Conservation (phyloP, 1,140 invertebrate genomes). For the Elymnias hypermnestra region DNA sequence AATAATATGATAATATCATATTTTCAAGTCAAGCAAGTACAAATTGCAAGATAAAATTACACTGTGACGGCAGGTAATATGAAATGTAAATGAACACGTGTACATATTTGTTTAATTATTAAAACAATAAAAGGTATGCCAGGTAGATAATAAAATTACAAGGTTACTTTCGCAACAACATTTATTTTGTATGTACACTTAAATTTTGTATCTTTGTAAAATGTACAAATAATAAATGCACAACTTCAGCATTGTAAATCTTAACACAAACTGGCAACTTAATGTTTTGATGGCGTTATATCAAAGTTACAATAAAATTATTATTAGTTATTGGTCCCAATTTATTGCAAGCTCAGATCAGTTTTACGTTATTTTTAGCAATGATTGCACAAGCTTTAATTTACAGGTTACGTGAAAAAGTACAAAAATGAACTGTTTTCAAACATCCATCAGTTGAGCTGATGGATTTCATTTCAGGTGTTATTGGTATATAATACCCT, state of each 20-base stretch:
- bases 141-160: conserved; percentile 26
- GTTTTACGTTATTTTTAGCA: conserved; percentile 5
- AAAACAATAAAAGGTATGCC: not conserved
- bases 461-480: no score
- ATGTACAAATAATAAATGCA: conserved; percentile 74
- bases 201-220: conserved; percentile 59
- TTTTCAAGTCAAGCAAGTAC: no score
- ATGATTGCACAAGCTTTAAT: no score
- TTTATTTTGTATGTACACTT: conserved; percentile 73
- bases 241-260: conserved; percentile 72
- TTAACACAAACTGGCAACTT: conserved; percentile 25
- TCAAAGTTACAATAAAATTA: conserved; percentile 22
- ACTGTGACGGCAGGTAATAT: no score
- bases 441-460: no score
- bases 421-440: no score
- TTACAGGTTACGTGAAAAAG: no score
- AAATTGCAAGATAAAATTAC: no score
- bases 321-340: conserved; percentile 59
- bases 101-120: no score
- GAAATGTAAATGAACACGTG: no score
- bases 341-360: conserved; percentile 37
- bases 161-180: conserved; percentile 55
- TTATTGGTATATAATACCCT: no score
- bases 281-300: conserved; percentile 31
- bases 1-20: no score